Conservation (phyloP, 2,797 vertebrate species). For the Loriculus beryllinus region DNA sequence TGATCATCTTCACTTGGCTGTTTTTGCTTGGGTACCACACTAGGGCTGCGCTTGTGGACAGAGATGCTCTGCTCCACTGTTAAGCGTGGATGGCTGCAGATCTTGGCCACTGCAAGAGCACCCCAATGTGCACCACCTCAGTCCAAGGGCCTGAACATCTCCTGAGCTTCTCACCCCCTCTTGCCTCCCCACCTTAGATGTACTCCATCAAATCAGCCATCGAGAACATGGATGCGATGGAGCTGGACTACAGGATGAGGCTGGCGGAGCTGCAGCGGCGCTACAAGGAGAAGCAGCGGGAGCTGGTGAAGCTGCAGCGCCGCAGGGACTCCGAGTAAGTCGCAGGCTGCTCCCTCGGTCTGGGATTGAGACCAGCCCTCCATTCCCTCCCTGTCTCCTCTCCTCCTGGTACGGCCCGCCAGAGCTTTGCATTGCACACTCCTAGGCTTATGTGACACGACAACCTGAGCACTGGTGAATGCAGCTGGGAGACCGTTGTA, state of each 20-base stretch:
- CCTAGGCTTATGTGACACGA: constrained; percentile 32
- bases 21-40: background rate
- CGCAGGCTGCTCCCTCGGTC: background rate
- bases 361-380: background rate
- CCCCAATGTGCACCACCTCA: background rate
- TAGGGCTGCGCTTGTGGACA: background rate
- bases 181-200: constrained; percentile 73
- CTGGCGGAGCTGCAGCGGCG: constrained; percentile 92
- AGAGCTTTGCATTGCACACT: constrained; percentile 53
- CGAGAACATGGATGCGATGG: constrained; percentile 88
- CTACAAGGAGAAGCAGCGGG: constrained; percentile 94
- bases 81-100: background rate
- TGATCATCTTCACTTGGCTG: background rate
- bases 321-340: constrained; percentile 91
- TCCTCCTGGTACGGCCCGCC: background rate
- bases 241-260: constrained; percentile 91
- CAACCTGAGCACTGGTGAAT: constrained; percentile 14
- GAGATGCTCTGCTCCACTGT: background rate
- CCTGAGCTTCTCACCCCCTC: background rate
- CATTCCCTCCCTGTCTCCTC: background rate
- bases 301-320: constrained; percentile 90
- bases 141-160: accelerated
- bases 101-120: background rate
- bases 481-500: constrained; percentile 38
- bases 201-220: constrained; percentile 87